Evolutionary conservation across 2,797 vertebrate genomes (phyloP), one percentile per base, ranked within the genome.

Genomic region (Alfaro cultratus): DNA sequence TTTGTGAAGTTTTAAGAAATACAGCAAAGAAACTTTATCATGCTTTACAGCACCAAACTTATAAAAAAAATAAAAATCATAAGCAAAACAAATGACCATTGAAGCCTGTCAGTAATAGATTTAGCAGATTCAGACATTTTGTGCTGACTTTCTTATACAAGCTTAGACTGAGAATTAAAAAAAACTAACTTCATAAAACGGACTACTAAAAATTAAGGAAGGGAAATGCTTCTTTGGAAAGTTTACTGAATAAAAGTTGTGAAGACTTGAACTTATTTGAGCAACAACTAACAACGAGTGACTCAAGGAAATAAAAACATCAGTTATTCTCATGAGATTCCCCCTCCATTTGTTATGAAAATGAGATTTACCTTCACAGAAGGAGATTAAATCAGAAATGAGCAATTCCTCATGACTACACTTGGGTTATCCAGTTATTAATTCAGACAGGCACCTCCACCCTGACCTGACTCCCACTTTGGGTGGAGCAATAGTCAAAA

Each of bases 401-500:
- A 87, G 79, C 62, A 84, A 83, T 80, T 88, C 80, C 73, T 78
- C 80, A 71, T 88, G 73, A 84, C 85, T 83, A 75, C 78, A 83
- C 70, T 79, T 78, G 75, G 87, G 83, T 86, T 84, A 87, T 83
- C 74, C 15, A 82, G 84, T 91, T 92, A 91, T 94, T 93, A 87
- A 92, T 89, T 90, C 91, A 80, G 88, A 92, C 86, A 92, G 77
- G 71, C 73, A 15, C 78, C 84, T 80, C 80, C 76, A 79, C 76
- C 81, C 64, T 60, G 21, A 75, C 78, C 78, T 77, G 71, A 60
- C 79, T 82, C 82, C 79, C 71, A 60, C 75, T 86, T 81, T 77
- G 46, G 72, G 85, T 86, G 87, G 90, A 87, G 73, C 78, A 79
- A 87, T 78, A 88, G 74, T 79, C 83, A 67, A 23, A 62, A 79